phyloP scores from a whole-genome alignment of 2,113 vertebrate genomes.

The Stegostoma tigrinum region DNA sequence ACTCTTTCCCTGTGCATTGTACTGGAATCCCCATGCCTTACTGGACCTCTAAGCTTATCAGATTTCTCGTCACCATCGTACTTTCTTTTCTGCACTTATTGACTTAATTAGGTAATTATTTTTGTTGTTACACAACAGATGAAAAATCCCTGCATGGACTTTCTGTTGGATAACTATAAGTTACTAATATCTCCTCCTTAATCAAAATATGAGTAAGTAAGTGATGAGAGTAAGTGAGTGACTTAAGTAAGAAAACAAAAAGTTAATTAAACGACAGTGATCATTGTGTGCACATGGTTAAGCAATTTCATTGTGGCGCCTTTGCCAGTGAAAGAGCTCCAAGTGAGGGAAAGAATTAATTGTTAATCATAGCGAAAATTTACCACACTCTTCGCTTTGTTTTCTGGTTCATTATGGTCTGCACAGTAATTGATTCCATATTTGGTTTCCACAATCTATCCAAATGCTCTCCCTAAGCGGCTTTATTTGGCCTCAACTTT shows the following conservation, averaged over 20 bases:
- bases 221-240: background rate
- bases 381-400: background rate
- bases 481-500: background rate
- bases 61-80: background rate
- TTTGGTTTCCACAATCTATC: background rate
- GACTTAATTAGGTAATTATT: background rate
- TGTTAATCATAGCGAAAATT: background rate
- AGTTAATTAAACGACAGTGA: background rate
- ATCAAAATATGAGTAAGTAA: background rate
- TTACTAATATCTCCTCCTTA: background rate
- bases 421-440: constrained; percentile 7
- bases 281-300: background rate
- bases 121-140: background rate
- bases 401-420: background rate
- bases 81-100: background rate
- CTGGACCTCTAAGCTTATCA: background rate
- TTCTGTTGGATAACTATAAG: background rate
- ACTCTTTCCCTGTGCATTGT: background rate
- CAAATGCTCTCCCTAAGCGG: background rate
- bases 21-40: background rate
- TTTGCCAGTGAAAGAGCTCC: background rate
- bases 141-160: background rate
- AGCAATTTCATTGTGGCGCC: background rate
- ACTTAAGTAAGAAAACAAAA: background rate
- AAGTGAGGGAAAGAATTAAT: background rate